Conservation (phyloP, 1,140 invertebrate species). For the Rhyzopertha dominica region DNA sequence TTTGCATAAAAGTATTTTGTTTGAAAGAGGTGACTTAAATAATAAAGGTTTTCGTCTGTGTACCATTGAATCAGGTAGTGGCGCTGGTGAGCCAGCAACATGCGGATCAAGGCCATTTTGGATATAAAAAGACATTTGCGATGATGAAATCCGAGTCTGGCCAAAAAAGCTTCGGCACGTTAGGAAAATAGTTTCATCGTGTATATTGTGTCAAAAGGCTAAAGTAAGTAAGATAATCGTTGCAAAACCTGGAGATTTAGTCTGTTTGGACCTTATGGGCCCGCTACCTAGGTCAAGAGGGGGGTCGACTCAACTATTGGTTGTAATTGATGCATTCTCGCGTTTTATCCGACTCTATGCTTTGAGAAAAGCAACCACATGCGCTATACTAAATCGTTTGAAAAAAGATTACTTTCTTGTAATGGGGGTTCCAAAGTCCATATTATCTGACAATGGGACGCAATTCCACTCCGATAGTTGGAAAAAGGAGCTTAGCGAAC, state of each 20-base stretch:
- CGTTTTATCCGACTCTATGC: background rate
- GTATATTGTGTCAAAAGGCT: constrained; percentile 11
- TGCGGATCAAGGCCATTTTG: constrained; percentile 11
- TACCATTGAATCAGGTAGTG: background rate
- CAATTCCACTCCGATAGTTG: constrained; percentile 2
- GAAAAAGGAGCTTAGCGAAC: background rate
- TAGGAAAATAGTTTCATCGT: constrained; percentile 1
- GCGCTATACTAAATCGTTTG: background rate
- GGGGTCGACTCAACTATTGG: constrained; percentile 10
- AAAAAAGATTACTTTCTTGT: constrained; percentile 9
- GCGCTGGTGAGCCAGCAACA: background rate
- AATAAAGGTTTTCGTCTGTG: constrained; percentile 6
- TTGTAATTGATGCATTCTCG: constrained; percentile 1
- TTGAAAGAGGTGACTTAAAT: background rate
- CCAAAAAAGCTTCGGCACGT: constrained; percentile 1
- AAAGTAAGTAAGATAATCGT: constrained; percentile 6
- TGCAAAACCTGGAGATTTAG: constrained; percentile 2
- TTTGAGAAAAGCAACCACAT: constrained; percentile 2
- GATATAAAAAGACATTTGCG: background rate
- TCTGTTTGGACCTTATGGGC: constrained; percentile 8
- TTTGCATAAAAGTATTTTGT: constrained; percentile 4
- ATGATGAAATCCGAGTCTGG: background rate
- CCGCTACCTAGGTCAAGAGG: background rate
- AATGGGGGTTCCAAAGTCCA: background rate
- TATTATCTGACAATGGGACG: constrained; percentile 11